Conservation (phyloP, 2,113 vertebrate genomes). For the Esox niger region DNA sequence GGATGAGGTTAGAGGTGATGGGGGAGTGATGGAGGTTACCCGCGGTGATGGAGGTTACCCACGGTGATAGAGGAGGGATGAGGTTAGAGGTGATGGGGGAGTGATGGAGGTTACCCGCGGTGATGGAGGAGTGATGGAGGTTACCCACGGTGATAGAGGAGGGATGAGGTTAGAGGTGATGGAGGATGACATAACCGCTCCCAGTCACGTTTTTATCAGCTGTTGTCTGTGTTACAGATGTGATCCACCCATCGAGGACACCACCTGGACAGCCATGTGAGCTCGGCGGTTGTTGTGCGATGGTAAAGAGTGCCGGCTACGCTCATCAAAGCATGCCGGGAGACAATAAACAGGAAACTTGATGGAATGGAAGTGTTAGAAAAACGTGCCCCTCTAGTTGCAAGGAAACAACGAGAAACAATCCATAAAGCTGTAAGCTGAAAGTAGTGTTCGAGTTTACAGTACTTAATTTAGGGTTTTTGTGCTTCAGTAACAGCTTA, state of each 20-base stretch:
- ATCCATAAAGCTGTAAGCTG: slow-evolving; percentile 38
- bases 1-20: no score
- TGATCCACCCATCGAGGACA: not conserved
- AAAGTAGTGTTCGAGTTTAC: no score
- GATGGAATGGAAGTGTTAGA: slow-evolving; percentile 15
- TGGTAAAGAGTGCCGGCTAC: not conserved
- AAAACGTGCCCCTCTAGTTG: slow-evolving; percentile 6
- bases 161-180: no score
- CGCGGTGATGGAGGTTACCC: not conserved
- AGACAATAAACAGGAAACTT: slow-evolving; percentile 29
- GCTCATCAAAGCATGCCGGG: slow-evolving; percentile 5
- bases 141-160: no score
- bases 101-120: no score
- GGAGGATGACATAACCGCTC: slow-evolving; percentile 9
- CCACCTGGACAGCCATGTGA: not conserved
- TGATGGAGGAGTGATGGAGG: no score
- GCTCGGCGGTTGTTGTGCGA: not conserved
- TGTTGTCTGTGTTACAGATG: not conserved
- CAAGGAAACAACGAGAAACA: slow-evolving; percentile 36
- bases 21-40: no score
- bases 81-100: no score
- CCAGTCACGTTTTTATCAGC: no score
- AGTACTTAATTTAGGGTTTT: no score
- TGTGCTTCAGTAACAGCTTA: no score
- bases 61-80: no score